These are phyloP conservation scores for Caenorhabditis briggsae DNA, from an alignment of 1,140 invertebrate genomes.

Conservation along the genomic window DNA sequence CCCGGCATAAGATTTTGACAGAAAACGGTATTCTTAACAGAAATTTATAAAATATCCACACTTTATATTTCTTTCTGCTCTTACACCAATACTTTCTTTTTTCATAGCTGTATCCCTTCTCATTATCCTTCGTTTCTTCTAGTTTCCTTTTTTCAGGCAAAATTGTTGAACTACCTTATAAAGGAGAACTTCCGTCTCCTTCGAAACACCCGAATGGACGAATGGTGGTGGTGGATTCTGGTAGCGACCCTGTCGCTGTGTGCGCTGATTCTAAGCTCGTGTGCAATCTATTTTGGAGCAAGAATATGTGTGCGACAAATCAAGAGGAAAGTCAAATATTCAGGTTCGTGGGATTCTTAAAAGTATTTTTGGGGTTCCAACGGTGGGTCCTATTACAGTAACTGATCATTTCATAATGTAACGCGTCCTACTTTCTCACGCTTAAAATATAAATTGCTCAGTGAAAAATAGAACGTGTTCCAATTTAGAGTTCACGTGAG, in stretches of 20 bases:
- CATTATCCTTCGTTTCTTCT: background rate
- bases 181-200: constrained; percentile 49
- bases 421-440: too few species aligned
- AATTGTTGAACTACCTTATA: constrained; percentile 50
- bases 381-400: too few species aligned
- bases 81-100: background rate
- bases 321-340: constrained; percentile 48
- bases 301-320: constrained; percentile 36
- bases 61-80: background rate
- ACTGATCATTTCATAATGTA: too few species aligned
- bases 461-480: too few species aligned
- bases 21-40: too few species aligned
- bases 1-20: too few species aligned
- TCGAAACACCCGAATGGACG: constrained; percentile 53
- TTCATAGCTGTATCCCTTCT: background rate
- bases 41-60: too few species aligned
- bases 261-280: constrained; percentile 17
- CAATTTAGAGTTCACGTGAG: too few species aligned
- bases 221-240: constrained; percentile 52
- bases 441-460: too few species aligned
- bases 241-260: constrained; percentile 31
- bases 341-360: background rate
- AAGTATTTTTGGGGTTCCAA: too few species aligned
- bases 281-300: constrained; percentile 43
- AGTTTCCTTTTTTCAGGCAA: background rate